Percentiles rank a stretch among this genome's conserved stretches.
Evolutionary conservation across 1,140 invertebrate genomes (phyloP).

Genomic region (Papilio dardanus): DNA sequence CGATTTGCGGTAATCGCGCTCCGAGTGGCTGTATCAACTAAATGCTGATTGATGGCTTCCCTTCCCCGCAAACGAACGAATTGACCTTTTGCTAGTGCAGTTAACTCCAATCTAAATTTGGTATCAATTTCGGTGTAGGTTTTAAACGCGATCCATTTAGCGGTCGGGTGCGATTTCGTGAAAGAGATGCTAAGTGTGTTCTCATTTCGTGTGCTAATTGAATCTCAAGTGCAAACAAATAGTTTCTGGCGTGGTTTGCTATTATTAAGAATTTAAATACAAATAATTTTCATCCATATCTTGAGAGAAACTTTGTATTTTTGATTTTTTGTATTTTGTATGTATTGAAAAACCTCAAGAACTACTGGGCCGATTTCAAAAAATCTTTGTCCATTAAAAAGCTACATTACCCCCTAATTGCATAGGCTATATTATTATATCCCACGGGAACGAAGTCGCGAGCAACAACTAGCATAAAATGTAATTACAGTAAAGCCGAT

Average conservation of each 20-base stretch:
- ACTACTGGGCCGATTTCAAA: too few species aligned
- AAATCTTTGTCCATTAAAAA: too few species aligned
- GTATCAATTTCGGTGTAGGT: constrained; percentile 30
- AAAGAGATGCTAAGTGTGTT: constrained; percentile 10
- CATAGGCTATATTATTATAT: too few species aligned
- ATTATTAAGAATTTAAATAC: neutral
- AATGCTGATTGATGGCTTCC: constrained; percentile 74
- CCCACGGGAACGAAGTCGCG: too few species aligned
- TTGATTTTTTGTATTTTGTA: too few species aligned
- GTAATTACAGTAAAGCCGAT: too few species aligned
- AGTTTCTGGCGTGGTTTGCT: neutral
- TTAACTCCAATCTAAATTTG: constrained; percentile 38
- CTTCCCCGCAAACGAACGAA: constrained; percentile 62
- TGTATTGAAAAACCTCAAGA: too few species aligned
- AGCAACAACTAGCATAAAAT: too few species aligned
- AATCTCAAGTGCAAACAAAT: neutral
- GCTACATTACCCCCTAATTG: too few species aligned
- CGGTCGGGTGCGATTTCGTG: constrained; percentile 20
- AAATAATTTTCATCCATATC: neutral
- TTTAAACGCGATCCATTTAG: constrained; percentile 25
- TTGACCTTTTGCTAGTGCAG: constrained; percentile 54
- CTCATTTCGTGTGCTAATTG: neutral
- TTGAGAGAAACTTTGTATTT: too few species aligned
- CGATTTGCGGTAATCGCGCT: constrained; percentile 70
- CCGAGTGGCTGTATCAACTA: constrained; percentile 73